A percentile compares a stretch with the other conserved stretches of the same genome.
Evolutionary conservation across 2,888 invertebrate genomes (phyloP).

Genomic region (Diarsia rubi): DNA sequence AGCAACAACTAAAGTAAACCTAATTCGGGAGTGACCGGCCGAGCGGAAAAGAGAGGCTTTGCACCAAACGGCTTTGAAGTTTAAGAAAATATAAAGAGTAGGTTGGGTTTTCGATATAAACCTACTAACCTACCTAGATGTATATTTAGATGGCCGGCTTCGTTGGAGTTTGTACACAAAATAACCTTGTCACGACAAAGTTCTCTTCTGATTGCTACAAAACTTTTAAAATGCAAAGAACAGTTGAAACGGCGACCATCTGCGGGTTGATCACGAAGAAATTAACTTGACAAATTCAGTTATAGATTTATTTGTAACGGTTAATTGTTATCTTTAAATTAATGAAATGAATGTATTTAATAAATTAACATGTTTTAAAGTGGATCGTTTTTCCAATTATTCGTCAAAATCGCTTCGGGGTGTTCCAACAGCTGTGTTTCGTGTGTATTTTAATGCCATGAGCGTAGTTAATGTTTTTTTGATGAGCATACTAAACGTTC

Average conservation of each 20-base stretch:
- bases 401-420: conserved; percentile 35
- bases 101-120: conserved; percentile 17
- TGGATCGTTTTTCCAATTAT: conserved; percentile 27
- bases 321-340: conserved; percentile 27
- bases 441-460: conserved; percentile 50
- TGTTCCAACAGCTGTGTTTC: conserved; percentile 50
- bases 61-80: conserved; percentile 52
- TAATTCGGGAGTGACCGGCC: conserved; percentile 39
- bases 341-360: conserved; percentile 30
- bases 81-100: conserved; percentile 49
- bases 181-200: not conserved
- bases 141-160: conserved; percentile 9
- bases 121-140: not conserved
- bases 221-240: not conserved
- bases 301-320: not conserved
- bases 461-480: conserved; percentile 37
- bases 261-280: not conserved
- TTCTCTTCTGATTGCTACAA: not conserved
- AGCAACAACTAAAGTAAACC: conserved; percentile 42
- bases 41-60: conserved; percentile 45
- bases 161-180: conserved; percentile 1
- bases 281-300: conserved; percentile 10
- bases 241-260: not conserved
- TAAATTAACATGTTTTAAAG: conserved; percentile 47
- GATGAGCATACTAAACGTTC: conserved; percentile 23